Evolutionary conservation across 2,113 vertebrate species (phyloP).

Genomic region (Macroglossus sobrinus): DNA sequence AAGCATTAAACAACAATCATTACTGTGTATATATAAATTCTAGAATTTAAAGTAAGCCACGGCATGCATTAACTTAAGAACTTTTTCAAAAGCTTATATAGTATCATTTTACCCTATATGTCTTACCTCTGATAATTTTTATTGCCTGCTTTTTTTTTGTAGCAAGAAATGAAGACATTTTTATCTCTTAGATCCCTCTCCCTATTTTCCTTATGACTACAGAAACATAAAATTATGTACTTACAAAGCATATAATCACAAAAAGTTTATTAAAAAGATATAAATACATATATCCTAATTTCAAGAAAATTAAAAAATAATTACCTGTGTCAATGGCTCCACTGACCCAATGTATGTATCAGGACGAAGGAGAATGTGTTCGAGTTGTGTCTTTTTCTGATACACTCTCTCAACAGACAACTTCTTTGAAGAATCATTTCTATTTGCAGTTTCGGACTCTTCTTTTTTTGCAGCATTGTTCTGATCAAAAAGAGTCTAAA

Average conservation of each 20-base stretch:
- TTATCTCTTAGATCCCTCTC: not conserved
- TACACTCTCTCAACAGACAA: slow-evolving; percentile 98
- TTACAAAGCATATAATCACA: slow-evolving; percentile 9
- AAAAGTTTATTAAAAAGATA: not conserved
- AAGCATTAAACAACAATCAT: not conserved
- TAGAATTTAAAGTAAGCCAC: slow-evolving; percentile 27
- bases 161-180: slow-evolving; percentile 31
- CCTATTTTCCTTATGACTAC: not conserved
- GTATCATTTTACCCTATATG: not conserved
- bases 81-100: not conserved
- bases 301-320: slow-evolving; percentile 26
- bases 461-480: slow-evolving; percentile 91
- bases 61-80: not conserved
- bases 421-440: slow-evolving; percentile 92
- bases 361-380: slow-evolving; percentile 98
- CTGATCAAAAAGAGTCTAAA: slow-evolving; percentile 92
- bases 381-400: slow-evolving; percentile 99
- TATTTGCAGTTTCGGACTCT: slow-evolving; percentile 88
- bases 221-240: not conserved
- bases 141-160: not conserved
- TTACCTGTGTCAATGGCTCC: slow-evolving; percentile 95
- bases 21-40: not conserved
- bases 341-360: slow-evolving; percentile 97
- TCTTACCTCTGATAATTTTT: not conserved
- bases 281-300: not conserved